These are phyloP conservation scores for Bombus sylvicola DNA, from an alignment of 1,140 invertebrate genomes.

Conservation along the genomic window DNA sequence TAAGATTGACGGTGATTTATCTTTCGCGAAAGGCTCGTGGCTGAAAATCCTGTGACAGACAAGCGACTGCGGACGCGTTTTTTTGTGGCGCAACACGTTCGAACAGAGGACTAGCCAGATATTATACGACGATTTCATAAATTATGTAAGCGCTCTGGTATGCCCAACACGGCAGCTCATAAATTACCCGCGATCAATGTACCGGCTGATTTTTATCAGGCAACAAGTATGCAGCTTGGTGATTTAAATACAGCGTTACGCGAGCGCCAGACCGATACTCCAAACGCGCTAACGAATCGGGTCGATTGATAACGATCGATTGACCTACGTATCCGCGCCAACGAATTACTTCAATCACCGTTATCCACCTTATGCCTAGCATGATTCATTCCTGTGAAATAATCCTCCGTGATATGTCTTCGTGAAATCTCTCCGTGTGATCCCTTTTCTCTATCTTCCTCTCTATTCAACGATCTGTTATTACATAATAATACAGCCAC, in stretches of 20 bases:
- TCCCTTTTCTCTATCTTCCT: not conserved
- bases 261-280: not conserved
- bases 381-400: not conserved
- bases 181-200: slow-evolving; percentile 38
- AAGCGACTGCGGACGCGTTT: not conserved
- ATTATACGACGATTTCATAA: slow-evolving; percentile 43
- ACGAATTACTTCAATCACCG: not conserved
- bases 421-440: not conserved
- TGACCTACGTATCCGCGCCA: slow-evolving; percentile 9
- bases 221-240: not conserved
- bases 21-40: not conserved
- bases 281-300: slow-evolving; percentile 13
- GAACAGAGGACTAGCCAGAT: not conserved
- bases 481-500: not conserved
- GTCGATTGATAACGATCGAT: slow-evolving; percentile 36
- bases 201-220: slow-evolving; percentile 20
- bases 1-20: slow-evolving; percentile 10
- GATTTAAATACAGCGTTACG: slow-evolving; percentile 28
- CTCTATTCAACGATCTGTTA: not conserved
- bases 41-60: slow-evolving; percentile 13
- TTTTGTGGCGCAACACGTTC: not conserved
- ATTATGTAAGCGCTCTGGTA: slow-evolving; percentile 32
- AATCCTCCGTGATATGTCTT: not conserved
- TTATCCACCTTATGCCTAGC: not conserved
- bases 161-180: slow-evolving; percentile 14